Evolutionary conservation across 1,140 invertebrate genomes (phyloP).

Genomic region (Zaprionus africanus): DNA sequence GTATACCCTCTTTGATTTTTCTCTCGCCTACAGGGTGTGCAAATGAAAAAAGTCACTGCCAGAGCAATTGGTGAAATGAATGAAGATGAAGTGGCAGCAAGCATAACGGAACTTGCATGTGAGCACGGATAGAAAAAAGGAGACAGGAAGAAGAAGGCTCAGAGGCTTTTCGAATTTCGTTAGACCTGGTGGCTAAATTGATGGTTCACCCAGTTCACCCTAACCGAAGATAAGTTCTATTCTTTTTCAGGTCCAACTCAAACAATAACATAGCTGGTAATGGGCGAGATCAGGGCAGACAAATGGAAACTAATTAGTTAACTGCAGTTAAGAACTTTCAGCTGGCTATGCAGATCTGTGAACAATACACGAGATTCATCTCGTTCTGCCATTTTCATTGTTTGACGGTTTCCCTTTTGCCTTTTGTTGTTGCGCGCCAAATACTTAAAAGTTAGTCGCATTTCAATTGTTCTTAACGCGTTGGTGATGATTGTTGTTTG

Average conservation of each 20-base stretch:
- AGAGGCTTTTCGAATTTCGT: neutral
- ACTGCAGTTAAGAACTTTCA: neutral
- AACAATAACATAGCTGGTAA: too few relatives aligned
- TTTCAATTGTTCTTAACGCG: conserved; percentile 20
- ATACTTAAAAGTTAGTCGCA: conserved; percentile 17
- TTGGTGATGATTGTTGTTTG: conserved; percentile 9
- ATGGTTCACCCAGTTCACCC: conserved; percentile 38
- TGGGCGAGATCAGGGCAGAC: neutral
- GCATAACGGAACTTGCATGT: conserved; percentile 39
- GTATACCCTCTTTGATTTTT: neutral
- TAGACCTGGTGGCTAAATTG: conserved; percentile 42
- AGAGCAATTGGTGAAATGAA: conserved; percentile 71
- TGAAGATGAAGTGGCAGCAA: conserved; percentile 71
- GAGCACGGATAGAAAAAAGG: neutral
- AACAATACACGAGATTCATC: neutral
- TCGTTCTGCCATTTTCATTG: neutral
- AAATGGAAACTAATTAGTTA: conserved; percentile 22
- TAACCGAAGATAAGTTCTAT: conserved; percentile 54
- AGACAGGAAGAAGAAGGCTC: neutral
- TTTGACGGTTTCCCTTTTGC: neutral
- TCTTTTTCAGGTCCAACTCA: conserved; percentile 2
- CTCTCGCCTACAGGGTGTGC: neutral
- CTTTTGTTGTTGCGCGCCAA: conserved; percentile 16
- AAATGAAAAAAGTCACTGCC: conserved; percentile 23
- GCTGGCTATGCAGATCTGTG: neutral